Percentiles rank a stretch among this genome's conserved stretches.
Evolutionary conservation across 1,140 invertebrate genomes (phyloP).

Genomic region (Dendrolimus punctatus): DNA sequence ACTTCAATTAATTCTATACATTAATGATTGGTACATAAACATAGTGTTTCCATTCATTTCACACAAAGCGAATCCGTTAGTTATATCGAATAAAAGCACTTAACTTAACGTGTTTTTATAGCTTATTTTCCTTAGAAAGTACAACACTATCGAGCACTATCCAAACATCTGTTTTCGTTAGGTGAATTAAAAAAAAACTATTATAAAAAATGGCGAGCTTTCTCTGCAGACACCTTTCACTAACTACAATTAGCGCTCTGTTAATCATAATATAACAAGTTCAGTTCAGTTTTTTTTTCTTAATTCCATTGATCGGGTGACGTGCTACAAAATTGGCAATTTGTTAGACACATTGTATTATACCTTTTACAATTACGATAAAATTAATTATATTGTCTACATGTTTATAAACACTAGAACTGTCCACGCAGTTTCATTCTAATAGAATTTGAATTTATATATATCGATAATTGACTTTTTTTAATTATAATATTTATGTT

Average conservation of each 20-base stretch:
- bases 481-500: too few species aligned
- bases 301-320: slow-evolving; percentile 24
- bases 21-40: too few species aligned
- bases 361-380: neutral
- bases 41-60: too few species aligned
- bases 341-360: too few species aligned
- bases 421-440: too few species aligned
- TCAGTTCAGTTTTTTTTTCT: slow-evolving; percentile 32
- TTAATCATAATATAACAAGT: slow-evolving; percentile 50
- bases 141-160: slow-evolving; percentile 33
- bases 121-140: slow-evolving; percentile 21
- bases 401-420: too few species aligned
- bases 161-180: slow-evolving; percentile 27
- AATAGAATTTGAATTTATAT: too few species aligned
- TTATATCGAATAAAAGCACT: too few species aligned
- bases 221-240: slow-evolving; percentile 42
- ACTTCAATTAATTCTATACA: too few species aligned
- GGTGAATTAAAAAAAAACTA: slow-evolving; percentile 23
- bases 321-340: neutral
- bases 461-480: too few species aligned
- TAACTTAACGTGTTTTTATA: neutral
- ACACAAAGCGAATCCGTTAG: too few species aligned
- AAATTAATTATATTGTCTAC: too few species aligned
- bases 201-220: slow-evolving; percentile 22
- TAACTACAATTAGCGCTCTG: slow-evolving; percentile 52